phyloP scores from a whole-genome alignment of 2,113 vertebrate species.

The Aspiorhynchus laticeps region DNA sequence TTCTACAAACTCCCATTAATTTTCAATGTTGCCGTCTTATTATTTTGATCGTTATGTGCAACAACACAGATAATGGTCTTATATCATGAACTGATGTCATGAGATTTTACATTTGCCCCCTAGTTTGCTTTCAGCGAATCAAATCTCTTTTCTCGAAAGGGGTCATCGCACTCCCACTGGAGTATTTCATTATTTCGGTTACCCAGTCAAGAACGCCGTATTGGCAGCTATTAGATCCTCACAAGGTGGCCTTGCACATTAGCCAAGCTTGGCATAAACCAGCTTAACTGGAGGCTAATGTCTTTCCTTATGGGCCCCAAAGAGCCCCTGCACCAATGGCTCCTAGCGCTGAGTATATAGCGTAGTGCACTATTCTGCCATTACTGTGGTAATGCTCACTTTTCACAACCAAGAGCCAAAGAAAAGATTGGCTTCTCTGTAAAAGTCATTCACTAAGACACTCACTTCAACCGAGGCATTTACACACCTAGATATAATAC shows the following conservation, averaged over 20 bases:
- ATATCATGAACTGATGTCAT: conserved; percentile 20
- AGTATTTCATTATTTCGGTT: conserved; percentile 20
- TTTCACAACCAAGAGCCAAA: conserved; percentile 69
- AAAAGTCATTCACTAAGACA: conserved; percentile 75
- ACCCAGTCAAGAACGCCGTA: conserved; percentile 22
- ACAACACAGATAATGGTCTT: background rate
- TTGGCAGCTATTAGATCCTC: conserved; percentile 30
- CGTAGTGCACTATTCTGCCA: conserved; percentile 9
- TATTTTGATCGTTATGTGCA: conserved; percentile 37
- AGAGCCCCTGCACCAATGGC: background rate
- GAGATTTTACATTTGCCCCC: background rate
- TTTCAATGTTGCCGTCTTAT: conserved; percentile 19
- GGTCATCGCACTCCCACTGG: background rate
- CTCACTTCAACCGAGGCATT: conserved; percentile 72
- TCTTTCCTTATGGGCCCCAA: conserved; percentile 28
- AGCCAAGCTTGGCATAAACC: conserved; percentile 47
- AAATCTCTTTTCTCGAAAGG: conserved; percentile 16
- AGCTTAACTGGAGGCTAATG: conserved; percentile 41
- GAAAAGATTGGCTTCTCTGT: conserved; percentile 73
- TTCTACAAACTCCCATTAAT: conserved; percentile 28
- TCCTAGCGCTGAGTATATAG: conserved; percentile 26
- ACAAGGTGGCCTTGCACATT: conserved; percentile 39
- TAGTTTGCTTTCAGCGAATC: background rate
- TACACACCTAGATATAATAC: conserved; percentile 71
- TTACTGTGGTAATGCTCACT: conserved; percentile 64